Percentiles rank a stretch among this genome's conserved stretches.
Conservation (phyloP, 2,888 invertebrate genomes). For the Ecliptopera silaceata region DNA sequence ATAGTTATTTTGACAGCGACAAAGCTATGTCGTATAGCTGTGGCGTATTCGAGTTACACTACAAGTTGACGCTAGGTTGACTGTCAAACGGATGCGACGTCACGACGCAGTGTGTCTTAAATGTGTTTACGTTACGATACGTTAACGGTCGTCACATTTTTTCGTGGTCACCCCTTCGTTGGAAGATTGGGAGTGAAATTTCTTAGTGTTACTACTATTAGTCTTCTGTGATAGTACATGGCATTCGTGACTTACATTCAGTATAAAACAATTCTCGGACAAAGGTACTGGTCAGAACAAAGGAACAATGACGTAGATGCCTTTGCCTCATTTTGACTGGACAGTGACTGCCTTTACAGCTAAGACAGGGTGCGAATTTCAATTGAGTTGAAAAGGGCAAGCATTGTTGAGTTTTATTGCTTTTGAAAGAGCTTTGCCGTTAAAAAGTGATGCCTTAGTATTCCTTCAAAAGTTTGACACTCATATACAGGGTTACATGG, state of each 20-base stretch:
- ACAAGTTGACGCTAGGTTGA: too few relatives aligned
- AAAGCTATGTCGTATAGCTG: too few relatives aligned
- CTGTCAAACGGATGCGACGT: too few relatives aligned
- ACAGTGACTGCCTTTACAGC: conserved; percentile 51
- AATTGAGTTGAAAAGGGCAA: conserved; percentile 15
- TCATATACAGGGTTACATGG: too few relatives aligned
- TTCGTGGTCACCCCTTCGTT: too few relatives aligned
- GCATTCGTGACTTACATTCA: conserved; percentile 82
- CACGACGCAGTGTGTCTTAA: too few relatives aligned
- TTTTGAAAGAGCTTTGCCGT: not conserved
- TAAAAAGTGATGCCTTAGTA: too few relatives aligned
- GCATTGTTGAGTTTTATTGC: not conserved
- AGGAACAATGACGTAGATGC: conserved; percentile 75
- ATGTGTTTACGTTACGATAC: too few relatives aligned
- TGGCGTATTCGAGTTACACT: too few relatives aligned
- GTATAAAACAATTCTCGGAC: conserved; percentile 81
- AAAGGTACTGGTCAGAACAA: conserved; percentile 80
- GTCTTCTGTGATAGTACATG: conserved; percentile 51
- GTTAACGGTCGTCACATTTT: too few relatives aligned
- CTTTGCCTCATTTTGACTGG: conserved; percentile 76
- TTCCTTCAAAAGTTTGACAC: too few relatives aligned
- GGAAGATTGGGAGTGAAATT: conserved; percentile 13
- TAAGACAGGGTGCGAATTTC: conserved; percentile 21
- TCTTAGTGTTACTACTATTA: not conserved
- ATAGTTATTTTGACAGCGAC: too few relatives aligned